Conservation (phyloP, 2,888 invertebrate genomes). For the Catonia carolina region DNA sequence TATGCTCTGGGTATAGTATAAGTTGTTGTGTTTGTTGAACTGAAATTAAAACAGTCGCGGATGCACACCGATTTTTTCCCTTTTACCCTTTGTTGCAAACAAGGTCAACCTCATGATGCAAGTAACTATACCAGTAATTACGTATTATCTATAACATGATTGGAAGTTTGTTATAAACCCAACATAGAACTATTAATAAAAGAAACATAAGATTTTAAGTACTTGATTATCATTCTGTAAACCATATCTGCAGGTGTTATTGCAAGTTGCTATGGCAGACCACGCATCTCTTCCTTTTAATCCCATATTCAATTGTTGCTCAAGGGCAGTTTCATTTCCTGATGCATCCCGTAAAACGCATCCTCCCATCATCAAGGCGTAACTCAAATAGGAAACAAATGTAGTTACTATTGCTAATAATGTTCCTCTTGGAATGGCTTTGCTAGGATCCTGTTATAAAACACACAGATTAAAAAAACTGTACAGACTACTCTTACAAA, state of each 20-base stretch:
- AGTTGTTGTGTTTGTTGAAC: too few relatives aligned
- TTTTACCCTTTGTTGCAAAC: too few relatives aligned
- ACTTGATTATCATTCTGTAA: constrained; percentile 75
- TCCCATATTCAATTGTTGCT: constrained; percentile 70
- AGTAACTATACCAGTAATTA: too few relatives aligned
- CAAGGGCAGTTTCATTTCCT: constrained; percentile 55
- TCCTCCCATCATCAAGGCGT: constrained; percentile 70
- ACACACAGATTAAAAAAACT: background rate
- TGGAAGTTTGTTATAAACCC: background rate
- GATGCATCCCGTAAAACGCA: constrained; percentile 73
- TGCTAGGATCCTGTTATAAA: constrained; percentile 70
- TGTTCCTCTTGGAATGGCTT: constrained; percentile 87
- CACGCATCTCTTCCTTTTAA: constrained; percentile 62
- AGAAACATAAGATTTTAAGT: too few relatives aligned
- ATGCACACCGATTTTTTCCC: too few relatives aligned
- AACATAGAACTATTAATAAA: too few relatives aligned
- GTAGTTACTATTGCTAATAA: constrained; percentile 83
- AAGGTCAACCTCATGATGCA: too few relatives aligned
- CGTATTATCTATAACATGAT: too few relatives aligned
- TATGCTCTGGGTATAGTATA: too few relatives aligned
- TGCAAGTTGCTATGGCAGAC: constrained; percentile 52
- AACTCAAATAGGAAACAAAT: constrained; percentile 75
- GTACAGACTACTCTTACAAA: too few relatives aligned
- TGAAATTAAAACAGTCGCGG: too few relatives aligned
- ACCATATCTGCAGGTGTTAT: constrained; percentile 57